Evolutionary conservation across 2,888 invertebrate species (phyloP), one percentile per base, ranked within the genome.

Genomic region (Hirtodrosophila histrioides): DNA sequence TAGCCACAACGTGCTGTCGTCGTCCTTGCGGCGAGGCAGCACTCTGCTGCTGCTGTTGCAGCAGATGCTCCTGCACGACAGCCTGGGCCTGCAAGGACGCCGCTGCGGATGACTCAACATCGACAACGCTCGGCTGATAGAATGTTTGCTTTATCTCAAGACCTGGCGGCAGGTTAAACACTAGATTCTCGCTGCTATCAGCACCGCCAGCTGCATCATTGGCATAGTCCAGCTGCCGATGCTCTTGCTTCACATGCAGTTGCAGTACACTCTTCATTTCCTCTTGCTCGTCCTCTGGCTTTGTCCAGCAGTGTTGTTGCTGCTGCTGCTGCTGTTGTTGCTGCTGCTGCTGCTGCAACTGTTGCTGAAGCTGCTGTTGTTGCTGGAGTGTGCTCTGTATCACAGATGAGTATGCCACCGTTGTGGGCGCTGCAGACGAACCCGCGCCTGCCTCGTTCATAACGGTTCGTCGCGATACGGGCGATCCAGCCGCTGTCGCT

Each of bases 391-490:
- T 90, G 64, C 90, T 90, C 86, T 78, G 96, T 86, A 97, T 97
- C 67, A 97, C 96, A 74, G 96, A 96, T 50, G 96, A 95, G 90
- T 97, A 96, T 58, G 94, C 96, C 67, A 96, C 95, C 89, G 94
- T 88, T 60, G 88, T 78, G 44, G 84, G 84, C 39, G 78, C 69
- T 63, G 86, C 84, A 79, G 91, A 88, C 88, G 90, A 89, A 69
- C 86, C 82, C 65, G 90, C 88, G 86, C 86, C 89, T 77, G 86
- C 76, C 75, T 79, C 80, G 48, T 79, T 76, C 60, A 83, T 73
- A 40, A 84, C 88, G 70, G 76, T 75, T 49, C 88, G 88, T 53
- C 88, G 86, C 56, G 89, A 81, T 62, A 86, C 82, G 44, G 89
- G 89, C 48, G 88, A 88, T 56, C 81, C 88, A 45, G 78, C 66